Conservation (phyloP, 2,113 vertebrate genomes). For the Carollia perspicillata region DNA sequence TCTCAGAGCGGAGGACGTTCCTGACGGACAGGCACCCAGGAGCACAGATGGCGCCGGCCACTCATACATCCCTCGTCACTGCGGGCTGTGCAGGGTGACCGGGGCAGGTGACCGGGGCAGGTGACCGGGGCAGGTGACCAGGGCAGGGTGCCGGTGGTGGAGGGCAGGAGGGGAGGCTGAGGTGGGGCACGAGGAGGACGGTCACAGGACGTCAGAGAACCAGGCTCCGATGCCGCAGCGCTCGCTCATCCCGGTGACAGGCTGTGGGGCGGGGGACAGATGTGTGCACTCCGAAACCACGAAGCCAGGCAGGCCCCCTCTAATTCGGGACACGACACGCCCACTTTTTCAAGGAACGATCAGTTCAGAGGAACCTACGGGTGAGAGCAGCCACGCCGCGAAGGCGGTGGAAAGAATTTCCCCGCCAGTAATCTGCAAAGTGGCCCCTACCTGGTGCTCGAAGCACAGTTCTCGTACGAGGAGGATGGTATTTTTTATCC, state of each 20-base stretch:
- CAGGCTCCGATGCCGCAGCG: background rate
- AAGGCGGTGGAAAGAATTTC: too few relatives aligned
- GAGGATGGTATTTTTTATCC: background rate
- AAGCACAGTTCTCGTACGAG: background rate
- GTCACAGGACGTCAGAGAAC: background rate
- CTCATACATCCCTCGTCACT: background rate
- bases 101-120: background rate
- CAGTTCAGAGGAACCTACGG: background rate
- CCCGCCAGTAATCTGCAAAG: background rate
- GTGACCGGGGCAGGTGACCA: too few relatives aligned
- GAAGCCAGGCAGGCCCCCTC: too few relatives aligned
- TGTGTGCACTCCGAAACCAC: background rate
- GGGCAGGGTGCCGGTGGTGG: background rate
- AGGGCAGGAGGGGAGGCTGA: background rate
- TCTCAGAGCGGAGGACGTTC: background rate
- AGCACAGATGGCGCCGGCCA: background rate
- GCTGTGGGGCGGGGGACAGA: background rate
- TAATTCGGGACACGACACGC: background rate
- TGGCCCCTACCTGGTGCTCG: background rate
- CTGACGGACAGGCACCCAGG: too few relatives aligned
- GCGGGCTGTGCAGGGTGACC: background rate
- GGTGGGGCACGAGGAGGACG: too few relatives aligned
- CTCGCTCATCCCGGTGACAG: accelerated
- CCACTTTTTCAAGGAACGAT: background rate
- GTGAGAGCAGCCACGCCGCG: too few relatives aligned